Base-by-base conservation (phyloP, 2,797 vertebrate species). In the Phyllotis vaccarum region DNA sequence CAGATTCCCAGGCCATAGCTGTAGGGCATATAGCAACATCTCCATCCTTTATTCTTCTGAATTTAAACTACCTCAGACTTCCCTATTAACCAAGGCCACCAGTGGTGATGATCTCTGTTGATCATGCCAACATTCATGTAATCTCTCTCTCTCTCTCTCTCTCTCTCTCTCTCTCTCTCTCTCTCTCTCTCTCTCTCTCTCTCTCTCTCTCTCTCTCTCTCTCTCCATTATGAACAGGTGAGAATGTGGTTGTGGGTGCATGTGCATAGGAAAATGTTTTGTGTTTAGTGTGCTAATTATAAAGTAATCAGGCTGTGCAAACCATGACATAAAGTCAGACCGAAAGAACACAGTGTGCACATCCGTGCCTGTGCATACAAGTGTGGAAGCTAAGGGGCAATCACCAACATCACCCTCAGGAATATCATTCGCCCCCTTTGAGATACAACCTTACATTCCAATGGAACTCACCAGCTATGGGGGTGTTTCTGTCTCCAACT, bases 31-130 rank as follows among this genome's bases (percentile, higher is more conserved):
- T 95, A 24, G 78, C 76, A 85, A 54, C 52, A n/a, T 54, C 60
- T n/a, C 78, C 70, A 12, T 22, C 56, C 49, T 86, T 68, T 22
- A 68, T 72, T 89, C 86, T 90, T 94, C 89, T 86, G 46, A 90
- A 95, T 90, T 76, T 78, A 78, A 82, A 82, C 52, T 9, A 19
- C 43, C 58, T 37, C 56, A 86, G 16, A 58, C 40, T 86, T 91
- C 64, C 72, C 93, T 88, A n/a, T 79, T 82, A 58, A 91, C 34
- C 62, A 75, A 49, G n/a, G 13, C n/a, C n/a, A n/a, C 54, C n/a
- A 34, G 52, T 81, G 27, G 6, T 52, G 37, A 91, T 56, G 66
- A 68, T 40, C 34, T 85, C n/a, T 2, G n/a, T 40, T 76, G 92
- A 19, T 89, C 66, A 96, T n/a, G 21, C 54, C 74, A 83, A 92